phyloP scores from a whole-genome alignment of 2,113 vertebrate species.

The Catharus minimus region DNA sequence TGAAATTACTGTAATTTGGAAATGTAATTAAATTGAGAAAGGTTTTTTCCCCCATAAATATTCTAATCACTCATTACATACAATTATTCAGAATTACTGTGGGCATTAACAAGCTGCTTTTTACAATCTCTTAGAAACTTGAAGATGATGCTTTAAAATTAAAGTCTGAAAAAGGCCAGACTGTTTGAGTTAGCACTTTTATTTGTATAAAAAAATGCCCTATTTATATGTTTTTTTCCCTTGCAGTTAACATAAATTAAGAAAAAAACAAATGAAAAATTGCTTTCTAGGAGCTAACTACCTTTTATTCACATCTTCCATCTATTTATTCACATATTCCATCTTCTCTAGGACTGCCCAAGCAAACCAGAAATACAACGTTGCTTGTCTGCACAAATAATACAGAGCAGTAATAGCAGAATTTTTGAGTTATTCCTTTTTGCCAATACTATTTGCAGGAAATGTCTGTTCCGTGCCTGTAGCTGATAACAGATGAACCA shows the following conservation, averaged over 20 bases:
- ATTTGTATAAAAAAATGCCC: background rate
- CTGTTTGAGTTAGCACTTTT: background rate
- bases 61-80: background rate
- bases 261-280: background rate
- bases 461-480: background rate
- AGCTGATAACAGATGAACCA: background rate
- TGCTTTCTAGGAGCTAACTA: background rate
- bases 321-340: background rate
- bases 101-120: background rate
- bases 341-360: background rate
- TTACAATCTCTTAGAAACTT: background rate
- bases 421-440: background rate
- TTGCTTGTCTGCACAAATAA: slow-evolving; percentile 24
- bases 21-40: background rate
- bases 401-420: background rate
- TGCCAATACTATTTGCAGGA: background rate
- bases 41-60: background rate
- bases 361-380: slow-evolving; percentile 30
- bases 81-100: background rate
- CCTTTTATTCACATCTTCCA: background rate
- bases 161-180: background rate
- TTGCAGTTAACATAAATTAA: background rate
- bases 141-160: background rate
- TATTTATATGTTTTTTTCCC: background rate
- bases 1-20: background rate